phyloP scores from a whole-genome alignment of 1,140 invertebrate genomes.

The Drosophila nigrodunni region DNA sequence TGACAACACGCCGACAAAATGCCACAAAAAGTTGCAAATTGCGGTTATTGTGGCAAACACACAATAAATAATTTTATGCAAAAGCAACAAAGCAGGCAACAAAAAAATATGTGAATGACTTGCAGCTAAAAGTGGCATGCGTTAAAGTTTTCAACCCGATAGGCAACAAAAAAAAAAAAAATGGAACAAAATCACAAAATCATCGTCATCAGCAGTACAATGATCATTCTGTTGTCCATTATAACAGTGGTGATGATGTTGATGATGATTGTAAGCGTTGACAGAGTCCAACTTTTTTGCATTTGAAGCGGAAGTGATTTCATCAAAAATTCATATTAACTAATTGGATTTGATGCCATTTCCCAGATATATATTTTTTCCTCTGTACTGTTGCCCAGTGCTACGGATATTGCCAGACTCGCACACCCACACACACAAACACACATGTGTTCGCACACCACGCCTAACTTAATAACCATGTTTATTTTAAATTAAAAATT shows the following conservation, averaged over 20 bases:
- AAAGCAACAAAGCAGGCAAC: constrained; percentile 5
- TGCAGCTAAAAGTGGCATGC: constrained; percentile 49
- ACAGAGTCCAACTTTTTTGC: constrained; percentile 45
- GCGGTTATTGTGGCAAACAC: constrained; percentile 75
- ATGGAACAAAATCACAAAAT: constrained; percentile 36
- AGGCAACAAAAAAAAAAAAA: constrained; percentile 38
- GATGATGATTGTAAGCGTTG: constrained; percentile 34
- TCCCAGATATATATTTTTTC: constrained; percentile 39
- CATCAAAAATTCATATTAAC: constrained; percentile 83
- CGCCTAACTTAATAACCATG: constrained; percentile 66
- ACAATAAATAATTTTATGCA: constrained; percentile 71
- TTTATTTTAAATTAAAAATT: constrained; percentile 81
- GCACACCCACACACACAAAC: constrained; percentile 5
- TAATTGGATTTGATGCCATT: constrained; percentile 80
- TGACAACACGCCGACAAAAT: constrained; percentile 63
- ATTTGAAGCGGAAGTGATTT: constrained; percentile 80
- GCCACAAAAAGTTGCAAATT: constrained; percentile 78
- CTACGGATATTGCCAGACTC: constrained; percentile 58
- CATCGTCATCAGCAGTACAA: constrained; percentile 38
- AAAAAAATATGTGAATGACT: constrained; percentile 61
- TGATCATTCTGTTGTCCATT: constrained; percentile 42
- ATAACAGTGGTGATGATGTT: constrained; percentile 35
- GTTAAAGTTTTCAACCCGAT: constrained; percentile 67
- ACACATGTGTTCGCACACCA: background rate
- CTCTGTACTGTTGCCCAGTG: constrained; percentile 18